Conservation (phyloP, 1,140 invertebrate species). For the Caerostris extrusa region DNA sequence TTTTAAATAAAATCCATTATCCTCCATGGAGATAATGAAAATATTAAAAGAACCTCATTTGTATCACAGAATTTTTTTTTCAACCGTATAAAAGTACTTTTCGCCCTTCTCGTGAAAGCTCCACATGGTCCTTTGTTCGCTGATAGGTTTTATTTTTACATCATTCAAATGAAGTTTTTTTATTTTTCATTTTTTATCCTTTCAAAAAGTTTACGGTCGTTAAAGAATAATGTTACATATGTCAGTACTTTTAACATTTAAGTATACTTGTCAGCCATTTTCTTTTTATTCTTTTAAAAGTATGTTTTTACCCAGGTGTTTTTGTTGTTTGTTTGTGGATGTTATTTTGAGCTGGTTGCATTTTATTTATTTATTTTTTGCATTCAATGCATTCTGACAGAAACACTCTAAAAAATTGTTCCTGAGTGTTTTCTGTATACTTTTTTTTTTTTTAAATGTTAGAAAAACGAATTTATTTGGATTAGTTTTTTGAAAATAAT, state of each 20-base stretch:
- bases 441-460: no score
- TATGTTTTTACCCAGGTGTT: neutral
- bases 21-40: neutral
- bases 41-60: neutral
- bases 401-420: no score
- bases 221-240: neutral
- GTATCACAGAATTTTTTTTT: neutral
- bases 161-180: neutral
- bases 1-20: slow-evolving; percentile 26
- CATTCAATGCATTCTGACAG: neutral
- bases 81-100: neutral
- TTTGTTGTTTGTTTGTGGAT: neutral
- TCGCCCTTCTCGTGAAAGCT: neutral
- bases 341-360: neutral
- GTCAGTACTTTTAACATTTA: neutral
- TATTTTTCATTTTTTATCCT: neutral
- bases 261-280: neutral
- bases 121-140: neutral
- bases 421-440: no score
- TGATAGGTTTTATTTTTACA: neutral
- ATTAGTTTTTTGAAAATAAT: no score
- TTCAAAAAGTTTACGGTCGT: neutral
- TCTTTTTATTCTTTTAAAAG: neutral
- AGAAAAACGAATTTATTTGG: no score
- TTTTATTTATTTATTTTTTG: neutral